phyloP scores from a whole-genome alignment of 2,113 vertebrate species.

The Rhea americana region DNA sequence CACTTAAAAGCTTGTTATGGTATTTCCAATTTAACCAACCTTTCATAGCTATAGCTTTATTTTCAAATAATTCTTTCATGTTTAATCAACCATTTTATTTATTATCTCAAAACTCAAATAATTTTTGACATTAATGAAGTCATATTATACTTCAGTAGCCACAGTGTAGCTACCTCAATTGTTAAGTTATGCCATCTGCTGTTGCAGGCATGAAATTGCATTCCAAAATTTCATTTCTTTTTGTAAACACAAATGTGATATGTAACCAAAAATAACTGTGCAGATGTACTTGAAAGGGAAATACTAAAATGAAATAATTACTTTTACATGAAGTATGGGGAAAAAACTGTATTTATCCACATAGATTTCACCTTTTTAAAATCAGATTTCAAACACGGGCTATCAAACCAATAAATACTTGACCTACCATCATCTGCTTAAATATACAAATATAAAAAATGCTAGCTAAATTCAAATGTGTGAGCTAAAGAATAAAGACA shows the following conservation, averaged over 20 bases:
- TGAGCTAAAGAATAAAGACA: background rate
- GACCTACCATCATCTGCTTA: background rate
- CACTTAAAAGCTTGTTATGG: background rate
- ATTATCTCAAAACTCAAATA: background rate
- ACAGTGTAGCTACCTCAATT: background rate
- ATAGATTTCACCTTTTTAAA: background rate
- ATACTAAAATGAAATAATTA: background rate
- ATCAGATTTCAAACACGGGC: background rate
- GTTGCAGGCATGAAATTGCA: background rate
- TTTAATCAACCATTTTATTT: background rate
- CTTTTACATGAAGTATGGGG: too few species aligned
- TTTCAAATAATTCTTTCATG: background rate
- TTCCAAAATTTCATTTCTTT: background rate
- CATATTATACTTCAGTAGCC: background rate
- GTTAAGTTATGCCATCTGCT: conserved; percentile 63
- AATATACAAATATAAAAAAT: background rate
- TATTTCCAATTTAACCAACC: too few species aligned
- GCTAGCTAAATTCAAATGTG: too few species aligned
- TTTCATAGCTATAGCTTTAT: background rate
- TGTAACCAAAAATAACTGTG: background rate
- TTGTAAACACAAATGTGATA: background rate
- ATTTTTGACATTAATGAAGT: background rate
- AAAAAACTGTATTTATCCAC: background rate
- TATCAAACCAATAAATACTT: background rate
- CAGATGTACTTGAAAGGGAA: background rate